Conservation (phyloP, 2,888 invertebrate species). For the Cheilosia scutellata region DNA sequence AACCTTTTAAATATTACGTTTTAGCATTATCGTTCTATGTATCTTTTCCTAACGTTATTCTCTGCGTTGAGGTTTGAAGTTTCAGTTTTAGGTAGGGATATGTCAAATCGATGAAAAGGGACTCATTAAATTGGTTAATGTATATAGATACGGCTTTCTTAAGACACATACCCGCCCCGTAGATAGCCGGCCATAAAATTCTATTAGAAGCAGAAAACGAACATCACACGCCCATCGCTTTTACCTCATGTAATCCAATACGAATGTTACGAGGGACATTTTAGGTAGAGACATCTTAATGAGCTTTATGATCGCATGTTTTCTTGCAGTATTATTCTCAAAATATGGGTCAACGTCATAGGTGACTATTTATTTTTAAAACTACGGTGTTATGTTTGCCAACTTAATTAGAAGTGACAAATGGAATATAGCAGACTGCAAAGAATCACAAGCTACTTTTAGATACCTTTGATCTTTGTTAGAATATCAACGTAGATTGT, state of each 20-base stretch:
- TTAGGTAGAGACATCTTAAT: not conserved
- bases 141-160: not conserved
- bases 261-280: not conserved
- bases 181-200: not conserved
- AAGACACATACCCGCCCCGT: not conserved
- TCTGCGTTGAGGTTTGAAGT: no score
- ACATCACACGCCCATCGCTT: not conserved
- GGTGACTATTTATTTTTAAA: not conserved
- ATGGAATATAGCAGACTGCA: not conserved
- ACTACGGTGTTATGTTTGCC: not conserved
- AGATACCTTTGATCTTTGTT: not conserved
- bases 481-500: not conserved
- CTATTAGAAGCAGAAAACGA: not conserved
- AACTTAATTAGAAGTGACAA: not conserved
- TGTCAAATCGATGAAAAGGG: no score
- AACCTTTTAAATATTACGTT: no score
- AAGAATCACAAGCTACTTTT: not conserved
- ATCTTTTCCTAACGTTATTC: no score
- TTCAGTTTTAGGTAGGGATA: no score
- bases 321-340: conserved; percentile 5
- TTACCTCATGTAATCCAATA: not conserved
- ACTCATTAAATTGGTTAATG: no score
- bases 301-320: conserved; percentile 28
- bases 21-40: no score
- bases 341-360: conserved; percentile 39